Evolutionary conservation across 2,888 invertebrate species (phyloP), one percentile per base, ranked within the genome.

Genomic region (Clivina fossor): DNA sequence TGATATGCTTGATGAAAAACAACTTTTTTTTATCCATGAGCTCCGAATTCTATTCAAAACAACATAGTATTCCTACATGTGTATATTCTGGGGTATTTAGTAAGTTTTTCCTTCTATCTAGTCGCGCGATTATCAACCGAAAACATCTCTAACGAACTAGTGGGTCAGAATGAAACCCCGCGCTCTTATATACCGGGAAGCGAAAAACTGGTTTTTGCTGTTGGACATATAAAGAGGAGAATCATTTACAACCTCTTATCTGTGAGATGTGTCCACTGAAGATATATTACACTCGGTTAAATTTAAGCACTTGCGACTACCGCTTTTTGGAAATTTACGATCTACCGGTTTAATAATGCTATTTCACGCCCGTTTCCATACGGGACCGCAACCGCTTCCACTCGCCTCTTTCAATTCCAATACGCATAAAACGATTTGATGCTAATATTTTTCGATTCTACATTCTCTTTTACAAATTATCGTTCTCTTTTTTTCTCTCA

Each of bases 241-340:
- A 53, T 53, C 53, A 53, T 53, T 53, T 53, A 53, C 53, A 53
- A 53, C 53, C 53, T 44, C 53, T 53, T 53, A 53, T 53, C 53
- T 43, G 53, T 44, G 53, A 53, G 53, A 53, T 53, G 53, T 53
- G 53, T 53, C 53, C 53, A 53, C 53, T 28, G 53, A 53, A 53
- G 53, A 53, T 53, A 53, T 53, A 53, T 53, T 53, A 53, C 53
- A 44, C 33, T 43, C 53, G 53, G 44, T 53, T 53, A 44, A 53
- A 53, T 53, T 53, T 53, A 53, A 53, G 53, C 53, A 44, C 53
- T n/a, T 53, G 43, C 44, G 32, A 53, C 53, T 53, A 53, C 53
- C 43, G 53, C n/a, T 53, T 53, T 53, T 53, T 53, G 53, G 53
- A 44, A 53, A 53, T 53, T 53, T 53, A 53, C 53, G 53, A 53